Base-by-base conservation (phyloP, 37 sponge, comb jelly and placozoan species). In the Cliona cf. orientalis region DNA sequence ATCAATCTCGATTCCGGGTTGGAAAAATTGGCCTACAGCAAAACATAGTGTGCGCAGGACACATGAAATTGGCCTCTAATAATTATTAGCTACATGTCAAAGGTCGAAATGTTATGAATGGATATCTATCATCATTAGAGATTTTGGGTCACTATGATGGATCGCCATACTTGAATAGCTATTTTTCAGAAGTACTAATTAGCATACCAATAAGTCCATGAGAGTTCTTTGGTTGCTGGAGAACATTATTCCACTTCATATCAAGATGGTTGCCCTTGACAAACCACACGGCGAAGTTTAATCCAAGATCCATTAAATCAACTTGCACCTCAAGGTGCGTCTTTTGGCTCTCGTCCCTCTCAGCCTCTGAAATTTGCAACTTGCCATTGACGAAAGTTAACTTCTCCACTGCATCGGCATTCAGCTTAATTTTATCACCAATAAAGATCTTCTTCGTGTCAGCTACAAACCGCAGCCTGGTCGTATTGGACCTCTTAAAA, bases 21-120 rank as follows among this genome's bases (percentile, higher is more conserved):
- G 80, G 45, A 80, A 44, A 39, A 80, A 80, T 28, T 80, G 80
- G 69, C 80, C 80, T 80, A 40, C 19, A 25, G n/a, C n/a, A n/a
- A n/a, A n/a, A n/a, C n/a, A n/a, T n/a, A n/a, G n/a, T n/a, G n/a
- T n/a, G n/a, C n/a, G n/a, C n/a, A n/a, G n/a, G n/a, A n/a, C n/a
- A n/a, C n/a, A n/a, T n/a, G n/a, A n/a, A n/a, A n/a, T n/a, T n/a
- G n/a, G n/a, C n/a, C n/a, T n/a, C n/a, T n/a, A n/a, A n/a, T n/a
- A n/a, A n/a, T n/a, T n/a, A n/a, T n/a, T n/a, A n/a, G n/a, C n/a
- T n/a, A n/a, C n/a, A n/a, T n/a, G n/a, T n/a, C n/a, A n/a, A n/a
- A n/a, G n/a, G n/a, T n/a, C n/a, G n/a, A n/a, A n/a, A n/a, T n/a
- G n/a, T n/a, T n/a, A n/a, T n/a, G n/a, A n/a, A n/a, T n/a, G n/a